Evolutionary conservation across 2,113 vertebrate species (phyloP).

Genomic region (Ondatra zibethicus): DNA sequence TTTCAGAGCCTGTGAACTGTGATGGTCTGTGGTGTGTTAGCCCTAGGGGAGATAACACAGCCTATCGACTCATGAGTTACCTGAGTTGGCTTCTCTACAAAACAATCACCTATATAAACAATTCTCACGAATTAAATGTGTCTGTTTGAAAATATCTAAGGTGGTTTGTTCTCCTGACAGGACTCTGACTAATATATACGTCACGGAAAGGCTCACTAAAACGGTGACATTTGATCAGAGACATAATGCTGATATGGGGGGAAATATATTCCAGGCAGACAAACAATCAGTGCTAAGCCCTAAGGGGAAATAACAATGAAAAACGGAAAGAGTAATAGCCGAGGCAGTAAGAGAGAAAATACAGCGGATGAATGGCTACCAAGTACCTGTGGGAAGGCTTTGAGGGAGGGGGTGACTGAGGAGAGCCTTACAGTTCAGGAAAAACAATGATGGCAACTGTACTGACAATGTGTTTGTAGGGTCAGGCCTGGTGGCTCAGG

Average conservation of each 20-base stretch:
- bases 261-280: neutral
- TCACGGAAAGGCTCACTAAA: slow-evolving; percentile 44
- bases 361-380: neutral
- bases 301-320: neutral
- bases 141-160: slow-evolving; percentile 46
- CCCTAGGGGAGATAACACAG: neutral
- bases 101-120: slow-evolving; percentile 69
- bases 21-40: neutral
- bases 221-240: slow-evolving; percentile 68
- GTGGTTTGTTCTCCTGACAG: slow-evolving; percentile 45
- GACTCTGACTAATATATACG: slow-evolving; percentile 49
- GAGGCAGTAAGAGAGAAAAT: neutral
- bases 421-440: slow-evolving; percentile 16
- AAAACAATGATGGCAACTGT: neutral
- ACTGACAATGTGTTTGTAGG: neutral
- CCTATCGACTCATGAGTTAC: slow-evolving; percentile 1
- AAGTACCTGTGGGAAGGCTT: neutral
- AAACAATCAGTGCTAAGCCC: neutral
- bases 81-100: slow-evolving; percentile 30
- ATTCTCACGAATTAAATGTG: slow-evolving; percentile 59
- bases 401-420: neutral
- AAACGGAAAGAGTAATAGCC: neutral
- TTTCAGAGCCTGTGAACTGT: neutral
- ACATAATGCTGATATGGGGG: neutral
- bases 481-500: neutral